Percentiles rank a stretch among this genome's conserved stretches.
Conservation (phyloP, 2,797 vertebrate genomes). For the Liasis olivaceus region DNA sequence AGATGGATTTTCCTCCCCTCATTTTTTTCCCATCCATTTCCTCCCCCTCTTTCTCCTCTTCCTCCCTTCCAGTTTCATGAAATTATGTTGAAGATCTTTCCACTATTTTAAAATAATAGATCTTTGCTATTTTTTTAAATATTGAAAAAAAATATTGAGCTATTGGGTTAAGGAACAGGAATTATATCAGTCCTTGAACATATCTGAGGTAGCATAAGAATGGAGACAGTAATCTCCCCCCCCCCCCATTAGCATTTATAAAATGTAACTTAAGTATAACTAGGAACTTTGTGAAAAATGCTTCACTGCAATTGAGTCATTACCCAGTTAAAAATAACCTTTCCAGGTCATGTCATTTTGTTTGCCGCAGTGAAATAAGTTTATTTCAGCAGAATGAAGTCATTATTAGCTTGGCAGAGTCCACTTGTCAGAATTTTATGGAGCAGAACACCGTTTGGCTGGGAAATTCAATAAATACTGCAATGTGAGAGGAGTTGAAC, state of each 20-base stretch:
- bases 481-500: constrained; percentile 88
- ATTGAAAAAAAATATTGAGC: constrained; percentile 36
- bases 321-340: constrained; percentile 93
- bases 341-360: constrained; percentile 96
- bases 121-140: background rate
- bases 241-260: constrained; percentile 46
- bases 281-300: constrained; percentile 69
- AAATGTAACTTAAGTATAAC: constrained; percentile 62
- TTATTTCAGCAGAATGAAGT: constrained; percentile 94
- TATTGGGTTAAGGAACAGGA: constrained; percentile 37
- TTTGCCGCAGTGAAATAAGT: constrained; percentile 94
- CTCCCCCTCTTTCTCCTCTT: background rate
- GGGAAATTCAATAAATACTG: constrained; percentile 93
- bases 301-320: constrained; percentile 83
- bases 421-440: constrained; percentile 94
- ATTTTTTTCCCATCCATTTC: background rate
- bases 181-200: constrained; percentile 21
- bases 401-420: constrained; percentile 89
- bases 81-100: no score
- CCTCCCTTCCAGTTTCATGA: background rate
- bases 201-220: constrained; percentile 26
- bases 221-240: constrained; percentile 15
- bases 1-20: background rate
- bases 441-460: constrained; percentile 88
- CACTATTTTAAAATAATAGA: background rate